phyloP scores from a whole-genome alignment of 2,113 vertebrate species.

The Indri indri region DNA sequence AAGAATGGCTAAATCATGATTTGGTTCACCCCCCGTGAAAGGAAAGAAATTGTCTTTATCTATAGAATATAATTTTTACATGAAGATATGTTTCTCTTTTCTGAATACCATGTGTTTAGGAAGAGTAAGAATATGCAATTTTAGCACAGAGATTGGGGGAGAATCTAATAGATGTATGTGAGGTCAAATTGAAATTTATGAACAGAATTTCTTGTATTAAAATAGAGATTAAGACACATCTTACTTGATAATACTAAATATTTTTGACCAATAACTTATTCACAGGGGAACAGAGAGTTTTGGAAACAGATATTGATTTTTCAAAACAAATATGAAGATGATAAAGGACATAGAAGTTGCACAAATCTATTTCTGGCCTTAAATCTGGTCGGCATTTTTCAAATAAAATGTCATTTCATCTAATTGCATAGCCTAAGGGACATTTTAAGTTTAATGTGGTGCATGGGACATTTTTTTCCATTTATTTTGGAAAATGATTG shows the following conservation, averaged over 20 bases:
- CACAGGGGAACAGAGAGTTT: neutral
- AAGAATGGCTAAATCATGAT: neutral
- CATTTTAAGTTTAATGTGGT: neutral
- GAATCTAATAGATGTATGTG: neutral
- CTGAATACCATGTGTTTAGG: neutral
- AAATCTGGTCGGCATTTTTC: slow-evolving; percentile 10
- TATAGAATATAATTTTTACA: neutral
- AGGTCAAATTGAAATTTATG: neutral
- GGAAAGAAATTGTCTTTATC: neutral
- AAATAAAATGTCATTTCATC: slow-evolving; percentile 39
- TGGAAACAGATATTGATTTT: slow-evolving; percentile 48
- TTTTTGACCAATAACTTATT: slow-evolving; percentile 9
- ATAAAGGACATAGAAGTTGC: neutral
- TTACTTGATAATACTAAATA: neutral
- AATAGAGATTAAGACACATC: neutral
- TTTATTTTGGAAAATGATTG: neutral
- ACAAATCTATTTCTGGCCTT: slow-evolving; percentile 21
- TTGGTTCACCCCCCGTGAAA: neutral
- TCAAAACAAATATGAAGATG: neutral
- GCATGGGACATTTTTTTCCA: neutral
- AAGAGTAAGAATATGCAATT: neutral
- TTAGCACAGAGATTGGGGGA: neutral
- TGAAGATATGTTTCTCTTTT: neutral
- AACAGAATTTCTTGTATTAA: neutral
- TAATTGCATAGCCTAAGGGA: neutral